Base-by-base conservation (phyloP, 2,113 vertebrate species). In the Cranoglanis bouderius region DNA sequence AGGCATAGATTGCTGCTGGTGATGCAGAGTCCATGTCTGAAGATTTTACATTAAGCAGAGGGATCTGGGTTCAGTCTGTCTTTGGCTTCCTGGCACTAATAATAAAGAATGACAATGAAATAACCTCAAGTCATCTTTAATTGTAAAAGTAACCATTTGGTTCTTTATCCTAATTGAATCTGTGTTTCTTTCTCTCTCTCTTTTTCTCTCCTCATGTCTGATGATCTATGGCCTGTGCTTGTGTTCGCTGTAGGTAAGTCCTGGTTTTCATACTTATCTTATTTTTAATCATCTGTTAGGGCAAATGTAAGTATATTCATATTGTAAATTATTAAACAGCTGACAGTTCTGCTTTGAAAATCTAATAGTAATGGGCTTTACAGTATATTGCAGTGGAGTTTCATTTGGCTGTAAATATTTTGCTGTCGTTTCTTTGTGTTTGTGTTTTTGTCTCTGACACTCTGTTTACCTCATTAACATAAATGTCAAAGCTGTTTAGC, bases 111-210 rank as follows among this genome's bases (percentile, higher is more conserved):
- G 38, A 49, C 14, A 86, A 86, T 61, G 26, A 78, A 74, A 78
- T 86, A 29, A 84, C 53, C 81, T 88, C 35, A 29, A 85, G 74
- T 80, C 72, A 85, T 80, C 57, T 85, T 80, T 70, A 85, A 85
- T 63, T 32, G 75, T 57, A 78, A 51, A 78, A 38, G 87, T 88
- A 77, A 77, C 61, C 55, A 43, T 61, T 78, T 38, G 24, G 14
- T 85, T 53, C 83, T 63, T 85, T 63, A 80, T 84, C 35, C 85
- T 89, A 84, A 90, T 75, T 84, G 21, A 83, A 87, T 84, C 70
- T 77, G 53, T 80, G 63, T 84, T n/a, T 75, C 3, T 85, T 38
- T 61, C 57, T 80, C 57, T 65, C 80, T 85, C 82, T 86, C 21
- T 53, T 84, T 77, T 84, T 70, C 67, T 85, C 78, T 53, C 40